Evolutionary conservation across 2,888 invertebrate species (phyloP).

Genomic region (Ornithoptera alexandrae): DNA sequence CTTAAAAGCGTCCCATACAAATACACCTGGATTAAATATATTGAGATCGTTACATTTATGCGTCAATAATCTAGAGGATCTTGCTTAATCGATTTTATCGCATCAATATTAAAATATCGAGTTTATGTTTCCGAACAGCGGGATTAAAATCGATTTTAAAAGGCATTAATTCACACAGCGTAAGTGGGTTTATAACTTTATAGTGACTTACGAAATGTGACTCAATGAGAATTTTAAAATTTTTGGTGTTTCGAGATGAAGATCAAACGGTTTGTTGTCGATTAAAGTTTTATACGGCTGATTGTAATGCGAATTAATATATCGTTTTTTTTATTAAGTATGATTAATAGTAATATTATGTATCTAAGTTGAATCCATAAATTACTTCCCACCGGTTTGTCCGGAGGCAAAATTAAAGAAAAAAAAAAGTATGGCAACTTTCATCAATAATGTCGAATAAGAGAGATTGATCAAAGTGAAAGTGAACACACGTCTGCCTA

Average conservation of each 20-base stretch:
- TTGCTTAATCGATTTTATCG: constrained; percentile 27
- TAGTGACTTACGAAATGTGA: constrained; percentile 1
- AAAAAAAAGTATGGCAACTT: constrained; percentile 23
- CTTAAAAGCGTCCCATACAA: constrained; percentile 1
- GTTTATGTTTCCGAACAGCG: constrained; percentile 16
- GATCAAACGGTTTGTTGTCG: neutral
- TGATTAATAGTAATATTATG: constrained; percentile 1
- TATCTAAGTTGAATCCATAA: constrained; percentile 10
- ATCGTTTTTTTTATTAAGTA: neutral
- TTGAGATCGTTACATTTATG: constrained; percentile 15
- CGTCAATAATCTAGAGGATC: constrained; percentile 17
- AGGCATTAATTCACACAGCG: constrained; percentile 2
- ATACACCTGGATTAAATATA: neutral
- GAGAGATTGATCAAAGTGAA: constrained; percentile 24
- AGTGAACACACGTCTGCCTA: constrained; percentile 10
- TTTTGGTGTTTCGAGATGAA: neutral
- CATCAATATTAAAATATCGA: constrained; percentile 17
- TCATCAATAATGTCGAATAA: constrained; percentile 20
- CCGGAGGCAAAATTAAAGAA: constrained; percentile 16
- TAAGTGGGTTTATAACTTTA: constrained; percentile 18
- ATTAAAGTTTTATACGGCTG: neutral
- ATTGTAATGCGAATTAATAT: neutral
- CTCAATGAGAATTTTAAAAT: neutral
- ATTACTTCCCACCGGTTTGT: constrained; percentile 13
- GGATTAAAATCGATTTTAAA: constrained; percentile 18